Evolutionary conservation across 2,113 vertebrate species (phyloP), one percentile per base, ranked within the genome.

Genomic region (Synodontis membranacea): DNA sequence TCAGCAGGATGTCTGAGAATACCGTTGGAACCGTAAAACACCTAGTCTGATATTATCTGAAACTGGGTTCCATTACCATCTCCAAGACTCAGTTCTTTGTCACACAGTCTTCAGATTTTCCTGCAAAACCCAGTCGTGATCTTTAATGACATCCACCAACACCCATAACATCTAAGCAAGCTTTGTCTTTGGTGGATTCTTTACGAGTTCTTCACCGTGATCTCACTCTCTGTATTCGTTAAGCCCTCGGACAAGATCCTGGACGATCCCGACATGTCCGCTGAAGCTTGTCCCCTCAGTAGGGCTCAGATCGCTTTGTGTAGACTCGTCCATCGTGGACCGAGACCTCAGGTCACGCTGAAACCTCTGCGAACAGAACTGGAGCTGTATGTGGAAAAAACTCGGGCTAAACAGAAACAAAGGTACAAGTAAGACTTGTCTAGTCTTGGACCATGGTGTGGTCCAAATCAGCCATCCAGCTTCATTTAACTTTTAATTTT

Each of bases 281-380:
- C 86, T 48, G 92, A 92, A 50, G 89, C 91, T 4, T 93, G 91
- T 66, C 94, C 95, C 80, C 91, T 95, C 86, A 96, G 92, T 44
- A 90, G 91, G 85, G 95, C 94, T 0, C 93, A 96, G 90, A 95
- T 90, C 68, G 94, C 94, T 0, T n/a, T 95, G 89, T 97, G 96
- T 92, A 94, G 91, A 84, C 92, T 95, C 86, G 93, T 95, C 28
- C 93, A 96, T 17, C 92, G 81, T 0, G 95, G 95, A 12, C 93
- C 95, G 8, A 91, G 95, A 70, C 95, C 95, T 0, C 87, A 39
- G 44, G 94, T 94, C 0, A 90, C 93, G 44, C 92, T 96, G 7
- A 94, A 92, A 88, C 96, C 96, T 0, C 87, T 95, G 79, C 90
- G 91, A 34, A 68, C 94, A 91, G 96, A 96, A 93, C 95, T 97